A percentile compares a stretch with the other conserved stretches of the same genome.
phyloP scores from a whole-genome alignment of 2,888 invertebrate species.

The Parelbella ahira region DNA sequence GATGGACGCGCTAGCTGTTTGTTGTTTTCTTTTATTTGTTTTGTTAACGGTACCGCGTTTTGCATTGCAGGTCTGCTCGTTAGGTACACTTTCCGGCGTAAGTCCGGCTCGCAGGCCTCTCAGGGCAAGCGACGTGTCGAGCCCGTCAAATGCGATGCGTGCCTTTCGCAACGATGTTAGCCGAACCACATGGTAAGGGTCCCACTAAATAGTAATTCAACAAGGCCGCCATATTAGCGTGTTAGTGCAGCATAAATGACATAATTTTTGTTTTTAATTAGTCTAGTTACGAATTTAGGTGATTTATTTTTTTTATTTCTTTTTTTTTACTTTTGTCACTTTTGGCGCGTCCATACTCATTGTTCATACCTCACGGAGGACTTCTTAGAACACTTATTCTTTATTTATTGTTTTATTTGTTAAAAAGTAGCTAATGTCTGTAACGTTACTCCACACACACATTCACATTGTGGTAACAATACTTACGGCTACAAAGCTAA shows the following conservation, averaged over 20 bases:
- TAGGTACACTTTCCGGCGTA: constrained; percentile 82
- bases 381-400: constrained; percentile 12
- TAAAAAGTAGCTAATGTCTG: constrained; percentile 2
- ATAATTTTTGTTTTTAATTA: constrained; percentile 15
- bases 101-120: constrained; percentile 78
- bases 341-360: constrained; percentile 64
- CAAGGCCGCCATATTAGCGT: constrained; percentile 10
- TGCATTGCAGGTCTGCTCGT: constrained; percentile 82
- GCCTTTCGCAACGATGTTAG: constrained; percentile 81
- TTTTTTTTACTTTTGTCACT: constrained; percentile 35
- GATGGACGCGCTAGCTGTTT: constrained; percentile 74
- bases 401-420: constrained; percentile 9
- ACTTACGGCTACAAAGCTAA: constrained; percentile 19
- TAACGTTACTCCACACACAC: constrained; percentile 9
- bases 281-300: constrained; percentile 30
- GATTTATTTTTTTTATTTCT: constrained; percentile 36
- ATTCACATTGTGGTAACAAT: constrained; percentile 10
- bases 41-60: constrained; percentile 80
- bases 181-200: constrained; percentile 77
- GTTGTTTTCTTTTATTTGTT: constrained; percentile 69
- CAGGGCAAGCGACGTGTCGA: constrained; percentile 75
- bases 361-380: constrained; percentile 35
- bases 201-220: constrained; percentile 35
- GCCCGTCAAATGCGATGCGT: constrained; percentile 79
- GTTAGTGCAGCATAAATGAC: not conserved